phyloP scores from a whole-genome alignment of 1,140 invertebrate species.

The Schlechtendalia chinensis region DNA sequence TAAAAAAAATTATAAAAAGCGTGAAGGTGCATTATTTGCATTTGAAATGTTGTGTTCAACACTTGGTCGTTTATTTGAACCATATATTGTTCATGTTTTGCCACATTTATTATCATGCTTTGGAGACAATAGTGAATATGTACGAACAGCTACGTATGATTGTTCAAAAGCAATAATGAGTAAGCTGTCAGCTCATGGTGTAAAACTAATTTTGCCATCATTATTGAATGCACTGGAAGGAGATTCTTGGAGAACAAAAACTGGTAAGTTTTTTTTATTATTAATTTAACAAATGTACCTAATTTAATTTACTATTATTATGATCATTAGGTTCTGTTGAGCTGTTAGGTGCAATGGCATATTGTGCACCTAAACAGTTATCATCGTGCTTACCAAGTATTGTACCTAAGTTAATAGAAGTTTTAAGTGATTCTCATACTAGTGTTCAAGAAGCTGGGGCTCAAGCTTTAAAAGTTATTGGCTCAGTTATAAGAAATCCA shows the following conservation, averaged over 20 bases:
- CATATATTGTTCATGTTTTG: slow-evolving; percentile 95
- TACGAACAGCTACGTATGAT: slow-evolving; percentile 88
- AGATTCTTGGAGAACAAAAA: slow-evolving; percentile 98
- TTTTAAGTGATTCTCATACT: slow-evolving; percentile 94
- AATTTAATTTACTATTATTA: neutral
- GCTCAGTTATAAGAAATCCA: slow-evolving; percentile 96
- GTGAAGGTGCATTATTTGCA: slow-evolving; percentile 95
- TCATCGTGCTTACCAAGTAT: slow-evolving; percentile 96
- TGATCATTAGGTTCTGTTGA: slow-evolving; percentile 79
- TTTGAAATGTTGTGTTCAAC: slow-evolving; percentile 94
- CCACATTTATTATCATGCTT: slow-evolving; percentile 94
- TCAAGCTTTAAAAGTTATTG: slow-evolving; percentile 93
- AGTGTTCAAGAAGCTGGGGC: slow-evolving; percentile 97
- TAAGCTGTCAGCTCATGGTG: slow-evolving; percentile 92
- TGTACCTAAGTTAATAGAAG: slow-evolving; percentile 97
- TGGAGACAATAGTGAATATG: slow-evolving; percentile 90
- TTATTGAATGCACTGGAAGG: slow-evolving; percentile 90
- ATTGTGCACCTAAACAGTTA: slow-evolving; percentile 96
- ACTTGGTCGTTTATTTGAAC: slow-evolving; percentile 94
- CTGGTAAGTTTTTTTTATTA: slow-evolving; percentile 61
- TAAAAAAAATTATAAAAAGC: slow-evolving; percentile 89
- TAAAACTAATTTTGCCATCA: slow-evolving; percentile 88
- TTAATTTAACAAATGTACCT: neutral
- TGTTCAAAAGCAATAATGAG: slow-evolving; percentile 95
- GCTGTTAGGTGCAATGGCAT: slow-evolving; percentile 94